Percentiles rank a stretch among this genome's conserved stretches.
Evolutionary conservation across 2,797 vertebrate species (phyloP).

Genomic region (Sebastes vulpes): DNA sequence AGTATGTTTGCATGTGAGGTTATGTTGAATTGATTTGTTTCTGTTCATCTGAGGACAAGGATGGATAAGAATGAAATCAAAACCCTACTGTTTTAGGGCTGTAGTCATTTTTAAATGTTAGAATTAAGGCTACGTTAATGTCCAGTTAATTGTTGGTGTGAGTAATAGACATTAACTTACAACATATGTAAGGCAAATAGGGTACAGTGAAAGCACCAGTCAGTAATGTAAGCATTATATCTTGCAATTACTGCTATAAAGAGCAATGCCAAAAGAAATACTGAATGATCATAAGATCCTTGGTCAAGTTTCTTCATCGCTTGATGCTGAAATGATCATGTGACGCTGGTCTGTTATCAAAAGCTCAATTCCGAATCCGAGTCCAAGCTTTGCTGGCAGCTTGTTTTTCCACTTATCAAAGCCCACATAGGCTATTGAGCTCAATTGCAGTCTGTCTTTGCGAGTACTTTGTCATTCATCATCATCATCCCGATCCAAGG

Average conservation of each 20-base stretch:
- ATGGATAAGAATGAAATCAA: background rate
- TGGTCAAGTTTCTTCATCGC: background rate
- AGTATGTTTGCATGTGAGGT: background rate
- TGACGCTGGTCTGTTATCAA: background rate
- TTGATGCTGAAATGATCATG: background rate
- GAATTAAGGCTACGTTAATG: background rate
- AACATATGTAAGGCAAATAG: background rate
- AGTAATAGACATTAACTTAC: background rate
- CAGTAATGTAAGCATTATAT: background rate
- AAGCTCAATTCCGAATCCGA: background rate
- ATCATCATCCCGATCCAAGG: background rate
- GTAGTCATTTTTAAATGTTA: background rate
- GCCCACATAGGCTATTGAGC: background rate
- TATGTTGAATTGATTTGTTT: background rate
- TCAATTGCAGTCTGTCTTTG: constrained; percentile 13
- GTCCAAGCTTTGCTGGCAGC: background rate
- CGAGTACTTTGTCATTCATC: background rate
- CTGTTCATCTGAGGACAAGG: background rate
- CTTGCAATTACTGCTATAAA: background rate
- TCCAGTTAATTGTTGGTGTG: background rate
- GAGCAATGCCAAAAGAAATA: background rate
- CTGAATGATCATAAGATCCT: background rate
- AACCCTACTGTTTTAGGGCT: background rate
- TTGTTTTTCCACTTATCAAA: background rate
- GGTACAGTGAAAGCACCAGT: background rate